Evolutionary conservation across 2,113 vertebrate species (phyloP).

Genomic region (Takifugu bimaculatus): DNA sequence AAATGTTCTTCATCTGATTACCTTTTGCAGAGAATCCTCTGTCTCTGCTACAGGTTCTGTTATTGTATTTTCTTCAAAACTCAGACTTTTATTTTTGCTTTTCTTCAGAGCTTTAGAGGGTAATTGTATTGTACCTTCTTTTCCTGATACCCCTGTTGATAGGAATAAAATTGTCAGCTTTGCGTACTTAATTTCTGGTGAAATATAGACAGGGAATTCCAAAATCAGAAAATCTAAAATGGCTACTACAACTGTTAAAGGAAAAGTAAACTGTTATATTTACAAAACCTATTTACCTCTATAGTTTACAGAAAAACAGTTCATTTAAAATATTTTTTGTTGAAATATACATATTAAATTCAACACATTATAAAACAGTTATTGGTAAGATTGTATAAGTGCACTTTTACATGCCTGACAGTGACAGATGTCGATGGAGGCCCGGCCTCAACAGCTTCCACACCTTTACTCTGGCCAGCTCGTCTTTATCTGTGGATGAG

Average conservation of each 20-base stretch:
- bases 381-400: not conserved
- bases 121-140: conserved; percentile 41
- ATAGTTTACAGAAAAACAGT: too few relatives aligned
- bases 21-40: conserved; percentile 38
- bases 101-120: conserved; percentile 49
- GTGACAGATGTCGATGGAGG: conserved; percentile 50
- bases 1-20: conserved; percentile 7
- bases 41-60: conserved; percentile 21
- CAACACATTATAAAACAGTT: not conserved
- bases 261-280: not conserved
- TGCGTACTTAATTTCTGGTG: not conserved
- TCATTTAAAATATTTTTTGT: not conserved
- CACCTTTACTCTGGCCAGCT: conserved; percentile 49
- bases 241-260: not conserved
- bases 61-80: conserved; percentile 6
- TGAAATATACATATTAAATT: not conserved
- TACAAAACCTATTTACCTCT: too few relatives aligned
- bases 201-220: not conserved
- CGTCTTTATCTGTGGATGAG: conserved; percentile 22
- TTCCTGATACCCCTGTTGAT: conserved; percentile 45
- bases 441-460: conserved; percentile 70
- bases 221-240: not conserved
- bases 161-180: not conserved
- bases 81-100: conserved; percentile 33
- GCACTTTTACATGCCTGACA: conserved; percentile 58